phyloP scores from a whole-genome alignment of 2,888 invertebrate genomes.

The Hylaea fasciaria region DNA sequence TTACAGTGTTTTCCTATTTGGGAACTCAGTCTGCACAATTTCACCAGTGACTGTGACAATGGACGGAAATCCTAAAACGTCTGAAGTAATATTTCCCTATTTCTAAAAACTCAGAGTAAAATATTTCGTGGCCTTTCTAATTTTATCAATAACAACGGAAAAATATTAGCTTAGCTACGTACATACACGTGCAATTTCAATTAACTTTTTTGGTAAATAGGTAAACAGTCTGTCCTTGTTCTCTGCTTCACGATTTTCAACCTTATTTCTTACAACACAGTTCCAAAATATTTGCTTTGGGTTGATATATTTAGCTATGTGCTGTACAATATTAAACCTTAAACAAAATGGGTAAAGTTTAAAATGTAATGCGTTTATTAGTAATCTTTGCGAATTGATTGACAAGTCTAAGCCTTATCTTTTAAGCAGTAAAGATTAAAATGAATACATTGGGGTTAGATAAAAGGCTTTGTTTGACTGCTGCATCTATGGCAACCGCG shows the following conservation, averaged over 20 bases:
- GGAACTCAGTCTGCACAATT: too few species aligned
- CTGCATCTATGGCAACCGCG: constrained; percentile 52
- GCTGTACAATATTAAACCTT: constrained; percentile 1
- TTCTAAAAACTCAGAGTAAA: background rate
- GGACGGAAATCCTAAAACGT: too few species aligned
- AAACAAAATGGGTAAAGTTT: background rate
- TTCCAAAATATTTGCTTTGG: background rate
- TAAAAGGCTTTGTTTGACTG: constrained; percentile 47
- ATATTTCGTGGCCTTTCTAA: constrained; percentile 13
- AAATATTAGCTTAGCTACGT: constrained; percentile 6
- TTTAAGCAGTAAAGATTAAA: background rate
- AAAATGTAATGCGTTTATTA: background rate
- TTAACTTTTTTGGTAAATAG: constrained; percentile 30
- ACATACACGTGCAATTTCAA: constrained; percentile 24
- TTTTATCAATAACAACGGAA: constrained; percentile 3
- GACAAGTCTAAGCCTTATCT: background rate
- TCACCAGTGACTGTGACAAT: too few species aligned
- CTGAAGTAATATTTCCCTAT: background rate
- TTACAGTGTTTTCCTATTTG: too few species aligned
- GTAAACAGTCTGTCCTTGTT: constrained; percentile 25
- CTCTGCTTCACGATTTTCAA: constrained; percentile 7
- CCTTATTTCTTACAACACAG: constrained; percentile 7
- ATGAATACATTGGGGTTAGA: background rate
- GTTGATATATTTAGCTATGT: background rate
- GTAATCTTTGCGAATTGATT: too few species aligned